These are phyloP conservation scores for Labrus mixtus DNA, from an alignment of 2,113 vertebrate genomes.

Conservation along the genomic window DNA sequence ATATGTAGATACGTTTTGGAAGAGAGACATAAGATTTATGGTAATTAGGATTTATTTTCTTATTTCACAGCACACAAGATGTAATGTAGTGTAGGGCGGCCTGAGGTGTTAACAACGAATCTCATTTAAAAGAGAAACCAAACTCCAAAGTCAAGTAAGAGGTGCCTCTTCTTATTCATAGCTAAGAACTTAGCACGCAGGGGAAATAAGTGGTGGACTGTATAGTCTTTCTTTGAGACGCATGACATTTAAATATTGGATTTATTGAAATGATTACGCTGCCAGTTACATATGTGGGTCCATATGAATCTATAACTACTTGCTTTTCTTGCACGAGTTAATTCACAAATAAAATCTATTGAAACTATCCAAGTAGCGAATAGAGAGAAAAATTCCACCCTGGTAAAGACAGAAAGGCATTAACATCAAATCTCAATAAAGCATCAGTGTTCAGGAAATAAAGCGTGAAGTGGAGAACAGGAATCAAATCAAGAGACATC, in stretches of 20 bases:
- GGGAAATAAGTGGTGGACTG: neutral
- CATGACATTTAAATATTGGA: neutral
- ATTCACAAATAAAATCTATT: constrained; percentile 11
- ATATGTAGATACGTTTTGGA: neutral
- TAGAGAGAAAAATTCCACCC: neutral
- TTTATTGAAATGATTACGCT: neutral
- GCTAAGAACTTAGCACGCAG: neutral
- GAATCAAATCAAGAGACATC: constrained; percentile 18
- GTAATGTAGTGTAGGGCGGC: constrained; percentile 5
- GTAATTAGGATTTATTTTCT: neutral
- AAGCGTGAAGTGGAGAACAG: constrained; percentile 1
- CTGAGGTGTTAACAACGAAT: neutral
- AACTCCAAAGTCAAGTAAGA: neutral
- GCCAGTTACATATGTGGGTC: neutral
- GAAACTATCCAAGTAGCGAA: constrained; percentile 5
- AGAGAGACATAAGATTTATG: neutral
- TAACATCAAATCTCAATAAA: constrained; percentile 14
- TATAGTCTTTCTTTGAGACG: neutral
- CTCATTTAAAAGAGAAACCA: constrained; percentile 4
- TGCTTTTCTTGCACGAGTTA: constrained; percentile 1
- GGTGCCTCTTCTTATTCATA: neutral
- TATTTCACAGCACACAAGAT: constrained; percentile 3
- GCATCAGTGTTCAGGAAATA: neutral
- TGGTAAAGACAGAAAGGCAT: constrained; percentile 10
- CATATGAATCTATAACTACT: neutral